Evolutionary conservation across 2,113 vertebrate species (phyloP), one percentile per base, ranked within the genome.

Genomic region (Phasianus colchicus): DNA sequence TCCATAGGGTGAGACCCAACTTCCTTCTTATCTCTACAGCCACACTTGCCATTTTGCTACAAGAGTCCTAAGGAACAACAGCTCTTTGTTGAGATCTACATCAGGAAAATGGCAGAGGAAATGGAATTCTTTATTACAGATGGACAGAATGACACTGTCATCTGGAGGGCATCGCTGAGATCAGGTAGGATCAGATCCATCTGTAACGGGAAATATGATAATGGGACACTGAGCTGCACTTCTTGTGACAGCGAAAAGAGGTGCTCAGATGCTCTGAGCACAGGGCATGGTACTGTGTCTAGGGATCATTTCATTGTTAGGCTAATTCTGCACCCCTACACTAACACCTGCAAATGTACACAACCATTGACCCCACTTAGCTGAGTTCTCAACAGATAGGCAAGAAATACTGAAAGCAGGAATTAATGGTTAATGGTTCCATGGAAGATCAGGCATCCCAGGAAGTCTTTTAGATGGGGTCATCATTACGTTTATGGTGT

Each of bases 61-160:
- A 42, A 8, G 78, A 72, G 66, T 32, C 65, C 60, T 2, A 40
- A 40, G 17, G 15, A 78, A 19, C 66, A 92, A 72, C 90, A 92
- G 52, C 17, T 34, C 43, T 88, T 66, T 47, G 5, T 77, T 0
- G 60, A 92, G 72, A 72, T 83, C 52, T 92, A 92, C 72, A 66
- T 83, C 30, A 30, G 3, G 5, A 32, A 72, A 4, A 67, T 66
- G 60, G 11, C 11, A 34, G 34, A 66, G 38, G 65, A 58, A 32
- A 32, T 77, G 5, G 20, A 1, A 38, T 30, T 92, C 24, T 5
- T 9, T 19, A 34, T 83, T 13, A 66, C 3, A 25, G 72, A 87
- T 17, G 14, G 9, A 13, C 4, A 8, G 4, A 6, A 48, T 5
- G 13, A 25, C 30, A 27, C 2, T 0, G 25, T 27, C 45, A 21